Percentiles rank a stretch among this genome's conserved stretches.
These are phyloP conservation scores for Yasuhikotakia modesta DNA, from an alignment of 2,797 vertebrate genomes.

Conservation along the genomic window DNA sequence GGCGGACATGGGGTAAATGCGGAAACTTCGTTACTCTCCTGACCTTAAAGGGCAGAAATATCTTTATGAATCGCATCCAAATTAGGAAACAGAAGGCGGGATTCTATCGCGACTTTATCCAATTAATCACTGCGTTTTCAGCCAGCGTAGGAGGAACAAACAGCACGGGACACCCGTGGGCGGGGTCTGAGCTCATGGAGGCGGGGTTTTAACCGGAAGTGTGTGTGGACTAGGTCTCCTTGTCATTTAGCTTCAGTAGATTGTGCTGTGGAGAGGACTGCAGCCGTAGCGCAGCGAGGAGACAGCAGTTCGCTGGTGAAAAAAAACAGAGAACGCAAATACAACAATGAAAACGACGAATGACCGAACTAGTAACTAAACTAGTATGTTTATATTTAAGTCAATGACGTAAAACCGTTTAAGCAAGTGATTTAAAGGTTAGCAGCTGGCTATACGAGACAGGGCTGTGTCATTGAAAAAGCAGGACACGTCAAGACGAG, in stretches of 20 bases:
- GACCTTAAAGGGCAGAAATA: constrained; percentile 76
- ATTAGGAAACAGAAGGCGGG: constrained; percentile 56
- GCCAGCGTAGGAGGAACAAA: constrained; percentile 67
- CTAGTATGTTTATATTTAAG: constrained; percentile 55
- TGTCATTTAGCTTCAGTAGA: constrained; percentile 95
- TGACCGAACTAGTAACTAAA: constrained; percentile 60
- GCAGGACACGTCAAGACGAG: constrained; percentile 84
- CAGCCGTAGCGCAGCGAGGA: constrained; percentile 74
- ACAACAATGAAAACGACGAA: constrained; percentile 76
- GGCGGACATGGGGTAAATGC: constrained; percentile 57
- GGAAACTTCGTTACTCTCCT: constrained; percentile 35
- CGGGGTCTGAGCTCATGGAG: constrained; percentile 37
- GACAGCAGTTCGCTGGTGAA: constrained; percentile 64
- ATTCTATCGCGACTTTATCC: constrained; percentile 42
- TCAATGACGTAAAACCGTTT: constrained; percentile 72
- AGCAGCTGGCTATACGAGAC: constrained; percentile 69
- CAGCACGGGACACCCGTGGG: constrained; percentile 59
- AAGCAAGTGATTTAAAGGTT: constrained; percentile 66
- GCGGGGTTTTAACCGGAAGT: constrained; percentile 87
- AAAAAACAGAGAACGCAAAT: constrained; percentile 62
- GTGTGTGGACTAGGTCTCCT: constrained; percentile 87
- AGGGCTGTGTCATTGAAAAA: constrained; percentile 85
- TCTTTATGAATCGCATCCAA: constrained; percentile 52
- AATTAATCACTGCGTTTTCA: constrained; percentile 59
- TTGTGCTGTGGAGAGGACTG: constrained; percentile 81